A percentile compares a stretch with the other conserved stretches of the same genome.
phyloP scores from a whole-genome alignment of 2,113 vertebrate genomes.

The Pitta sordida region DNA sequence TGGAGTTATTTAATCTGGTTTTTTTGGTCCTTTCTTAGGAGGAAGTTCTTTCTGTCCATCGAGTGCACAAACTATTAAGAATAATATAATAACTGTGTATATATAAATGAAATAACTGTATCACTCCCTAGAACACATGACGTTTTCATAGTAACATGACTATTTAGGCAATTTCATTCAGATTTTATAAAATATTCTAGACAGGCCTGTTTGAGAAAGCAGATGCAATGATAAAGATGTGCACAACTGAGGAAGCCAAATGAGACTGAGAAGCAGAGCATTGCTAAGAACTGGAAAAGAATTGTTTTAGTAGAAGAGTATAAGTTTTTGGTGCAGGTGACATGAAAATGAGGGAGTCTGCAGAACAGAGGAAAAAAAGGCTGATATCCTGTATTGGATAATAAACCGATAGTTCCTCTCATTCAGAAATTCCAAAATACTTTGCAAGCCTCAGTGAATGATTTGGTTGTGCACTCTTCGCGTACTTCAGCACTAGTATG shows the following conservation, averaged over 20 bases:
- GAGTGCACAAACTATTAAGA: neutral
- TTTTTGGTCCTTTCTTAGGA: neutral
- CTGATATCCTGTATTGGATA: neutral
- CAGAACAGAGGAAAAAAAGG: neutral
- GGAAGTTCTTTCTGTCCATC: neutral
- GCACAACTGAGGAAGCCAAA: neutral
- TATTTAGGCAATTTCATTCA: neutral
- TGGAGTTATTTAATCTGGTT: neutral
- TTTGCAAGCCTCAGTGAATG: neutral
- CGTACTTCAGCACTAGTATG: neutral
- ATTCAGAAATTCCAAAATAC: neutral
- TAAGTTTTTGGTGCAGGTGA: neutral
- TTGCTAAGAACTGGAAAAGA: neutral
- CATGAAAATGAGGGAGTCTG: neutral
- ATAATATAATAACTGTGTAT: no score
- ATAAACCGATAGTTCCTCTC: neutral
- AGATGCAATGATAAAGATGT: neutral
- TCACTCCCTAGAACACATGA: neutral
- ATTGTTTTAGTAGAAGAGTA: neutral
- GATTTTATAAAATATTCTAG: slow-evolving; percentile 1
- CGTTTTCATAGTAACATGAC: neutral
- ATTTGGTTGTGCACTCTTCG: neutral
- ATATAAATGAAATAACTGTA: no score
- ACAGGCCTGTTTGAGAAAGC: neutral
- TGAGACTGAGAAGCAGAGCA: neutral